Percentiles rank a stretch among this genome's conserved stretches.
Conservation (phyloP, 2,113 vertebrate genomes). For the Acrocephalus arundinaceus region DNA sequence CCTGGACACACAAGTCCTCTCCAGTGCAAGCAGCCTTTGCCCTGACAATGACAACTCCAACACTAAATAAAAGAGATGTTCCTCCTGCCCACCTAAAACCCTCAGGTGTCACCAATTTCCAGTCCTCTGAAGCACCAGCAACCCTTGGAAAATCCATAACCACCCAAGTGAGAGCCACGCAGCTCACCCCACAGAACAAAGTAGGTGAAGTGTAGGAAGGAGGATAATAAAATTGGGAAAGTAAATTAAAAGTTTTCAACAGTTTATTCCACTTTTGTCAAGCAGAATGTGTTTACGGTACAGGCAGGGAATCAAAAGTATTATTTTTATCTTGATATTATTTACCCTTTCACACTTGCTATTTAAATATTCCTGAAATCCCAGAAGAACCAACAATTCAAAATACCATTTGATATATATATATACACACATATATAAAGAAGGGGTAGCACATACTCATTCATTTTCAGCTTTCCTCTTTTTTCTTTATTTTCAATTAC, state of each 20-base stretch:
- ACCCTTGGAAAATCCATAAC: not conserved
- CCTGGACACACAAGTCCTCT: not conserved
- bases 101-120: not conserved
- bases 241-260: not conserved
- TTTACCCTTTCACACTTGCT: slow-evolving; percentile 56
- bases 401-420: slow-evolving; percentile 4
- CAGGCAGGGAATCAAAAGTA: not conserved
- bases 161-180: not conserved
- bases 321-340: slow-evolving; percentile 62
- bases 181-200: not conserved
- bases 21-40: not conserved
- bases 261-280: not conserved
- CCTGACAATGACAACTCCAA: not conserved
- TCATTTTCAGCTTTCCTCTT: not conserved
- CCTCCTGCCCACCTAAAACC: not conserved
- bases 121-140: not conserved
- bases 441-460: not conserved
- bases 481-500: not conserved
- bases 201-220: not conserved
- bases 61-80: not conserved
- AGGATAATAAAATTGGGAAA: not conserved
- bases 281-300: slow-evolving; percentile 22
- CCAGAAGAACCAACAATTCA: slow-evolving; percentile 3
- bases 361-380: slow-evolving; percentile 43
- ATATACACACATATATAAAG: not conserved